These are phyloP conservation scores for Strix occidentalis DNA, from an alignment of 2,797 vertebrate species.

Conservation along the genomic window DNA sequence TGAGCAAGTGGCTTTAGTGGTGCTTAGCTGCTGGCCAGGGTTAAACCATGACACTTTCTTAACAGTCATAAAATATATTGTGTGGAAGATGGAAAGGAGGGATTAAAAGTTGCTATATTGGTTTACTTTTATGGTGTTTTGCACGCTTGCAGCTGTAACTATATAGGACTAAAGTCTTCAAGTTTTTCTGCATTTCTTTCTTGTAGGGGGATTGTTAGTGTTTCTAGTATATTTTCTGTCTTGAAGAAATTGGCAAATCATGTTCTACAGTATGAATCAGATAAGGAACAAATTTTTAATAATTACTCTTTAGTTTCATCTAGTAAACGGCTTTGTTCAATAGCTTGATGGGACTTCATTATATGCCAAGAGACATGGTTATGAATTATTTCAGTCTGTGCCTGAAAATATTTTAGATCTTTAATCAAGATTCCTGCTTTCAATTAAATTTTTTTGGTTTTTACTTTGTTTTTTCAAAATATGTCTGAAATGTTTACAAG, in stretches of 20 bases:
- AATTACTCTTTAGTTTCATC: neutral
- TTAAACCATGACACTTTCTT: neutral
- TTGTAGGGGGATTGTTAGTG: neutral
- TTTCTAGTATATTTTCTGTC: neutral
- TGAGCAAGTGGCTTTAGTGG: too few species aligned
- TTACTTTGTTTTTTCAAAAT: neutral
- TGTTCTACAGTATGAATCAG: neutral
- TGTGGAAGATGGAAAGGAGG: neutral
- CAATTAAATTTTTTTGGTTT: neutral
- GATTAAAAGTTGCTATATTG: neutral
- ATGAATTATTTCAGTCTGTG: neutral
- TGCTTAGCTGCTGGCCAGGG: too few species aligned
- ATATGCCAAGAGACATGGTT: neutral
- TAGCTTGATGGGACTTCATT: neutral
- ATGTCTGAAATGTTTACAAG: neutral
- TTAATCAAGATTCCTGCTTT: neutral
- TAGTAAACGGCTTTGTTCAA: neutral
- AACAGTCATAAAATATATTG: neutral
- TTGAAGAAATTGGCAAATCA: neutral
- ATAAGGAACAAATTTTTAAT: neutral
- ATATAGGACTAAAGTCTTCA: neutral
- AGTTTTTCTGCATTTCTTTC: neutral
- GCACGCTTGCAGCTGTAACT: neutral
- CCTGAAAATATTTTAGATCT: neutral
- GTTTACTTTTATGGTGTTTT: neutral